These are phyloP conservation scores for cattle (Bos taurus) DNA, from an alignment of 2,113 vertebrate species.

Conservation along the genomic window DNA sequence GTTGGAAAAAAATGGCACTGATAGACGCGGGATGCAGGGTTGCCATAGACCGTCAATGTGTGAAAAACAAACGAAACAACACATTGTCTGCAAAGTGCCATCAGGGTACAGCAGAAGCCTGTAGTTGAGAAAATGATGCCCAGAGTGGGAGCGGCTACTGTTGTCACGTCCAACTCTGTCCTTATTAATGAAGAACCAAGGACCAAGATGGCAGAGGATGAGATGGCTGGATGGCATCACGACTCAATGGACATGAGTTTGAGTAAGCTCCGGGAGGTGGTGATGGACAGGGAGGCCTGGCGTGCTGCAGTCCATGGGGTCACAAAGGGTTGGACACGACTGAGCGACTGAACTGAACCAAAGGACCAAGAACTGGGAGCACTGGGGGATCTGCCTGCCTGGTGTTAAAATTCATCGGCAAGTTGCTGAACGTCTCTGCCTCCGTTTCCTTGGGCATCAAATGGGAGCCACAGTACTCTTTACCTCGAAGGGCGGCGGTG, in stretches of 20 bases:
- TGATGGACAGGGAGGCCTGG: background rate
- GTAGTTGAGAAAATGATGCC: background rate
- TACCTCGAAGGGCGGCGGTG: background rate
- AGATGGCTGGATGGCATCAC: background rate
- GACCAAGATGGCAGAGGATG: background rate
- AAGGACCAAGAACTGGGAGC: background rate
- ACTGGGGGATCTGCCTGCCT: no score
- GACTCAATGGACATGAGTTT: background rate
- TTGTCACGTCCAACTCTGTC: background rate
- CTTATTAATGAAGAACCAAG: background rate
- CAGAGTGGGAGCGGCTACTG: no score
- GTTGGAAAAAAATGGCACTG: background rate
- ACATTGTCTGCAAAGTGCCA: background rate
- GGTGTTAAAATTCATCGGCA: background rate
- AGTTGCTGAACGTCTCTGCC: background rate
- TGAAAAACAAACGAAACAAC: background rate
- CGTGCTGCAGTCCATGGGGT: background rate
- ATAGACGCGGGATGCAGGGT: background rate
- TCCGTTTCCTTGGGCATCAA: background rate
- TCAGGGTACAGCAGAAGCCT: background rate
- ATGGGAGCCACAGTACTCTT: background rate
- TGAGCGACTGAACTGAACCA: background rate
- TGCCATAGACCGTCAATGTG: background rate
- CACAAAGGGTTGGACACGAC: rapidly evolving
- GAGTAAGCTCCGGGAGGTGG: background rate